phyloP scores from a whole-genome alignment of 2,888 invertebrate genomes.

The Eulithis prunata region DNA sequence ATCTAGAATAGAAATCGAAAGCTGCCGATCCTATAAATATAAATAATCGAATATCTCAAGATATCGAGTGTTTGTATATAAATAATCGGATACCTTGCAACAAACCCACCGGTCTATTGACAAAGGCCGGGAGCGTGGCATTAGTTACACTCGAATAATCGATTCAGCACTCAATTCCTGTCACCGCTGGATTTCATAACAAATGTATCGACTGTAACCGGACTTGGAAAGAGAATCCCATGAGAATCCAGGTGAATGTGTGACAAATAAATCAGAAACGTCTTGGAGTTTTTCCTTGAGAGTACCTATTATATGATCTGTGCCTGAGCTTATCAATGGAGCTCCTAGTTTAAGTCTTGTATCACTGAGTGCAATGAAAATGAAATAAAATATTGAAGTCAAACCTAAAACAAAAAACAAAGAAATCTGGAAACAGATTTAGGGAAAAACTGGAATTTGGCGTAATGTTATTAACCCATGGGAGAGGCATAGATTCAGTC shows the following conservation, averaged over 20 bases:
- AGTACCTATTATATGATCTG: too few species aligned
- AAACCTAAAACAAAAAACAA: too few species aligned
- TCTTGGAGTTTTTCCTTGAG: too few species aligned
- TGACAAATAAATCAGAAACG: background rate
- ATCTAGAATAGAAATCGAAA: conserved; percentile 12
- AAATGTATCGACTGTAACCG: conserved; percentile 59
- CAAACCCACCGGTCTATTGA: conserved; percentile 54
- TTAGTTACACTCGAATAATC: conserved; percentile 68
- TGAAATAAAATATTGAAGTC: too few species aligned
- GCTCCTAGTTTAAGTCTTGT: too few species aligned
- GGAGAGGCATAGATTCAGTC: too few species aligned
- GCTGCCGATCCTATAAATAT: conserved; percentile 14
- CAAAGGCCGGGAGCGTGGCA: conserved; percentile 60
- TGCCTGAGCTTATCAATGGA: too few species aligned
- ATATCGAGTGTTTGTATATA: conserved; percentile 33
- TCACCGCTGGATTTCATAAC: conserved; percentile 66
- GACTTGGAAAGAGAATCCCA: background rate
- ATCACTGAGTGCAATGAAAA: too few species aligned
- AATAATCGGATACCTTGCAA: conserved; percentile 38
- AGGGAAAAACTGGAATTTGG: too few species aligned
- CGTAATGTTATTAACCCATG: too few species aligned
- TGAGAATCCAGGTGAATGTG: background rate
- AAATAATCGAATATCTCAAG: conserved; percentile 4
- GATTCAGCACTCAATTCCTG: conserved; percentile 68
- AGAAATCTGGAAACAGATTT: too few species aligned